Percentiles rank a stretch among this genome's conserved stretches.
phyloP scores from a whole-genome alignment of 2,888 invertebrate genomes.

The Erebia aethiops region DNA sequence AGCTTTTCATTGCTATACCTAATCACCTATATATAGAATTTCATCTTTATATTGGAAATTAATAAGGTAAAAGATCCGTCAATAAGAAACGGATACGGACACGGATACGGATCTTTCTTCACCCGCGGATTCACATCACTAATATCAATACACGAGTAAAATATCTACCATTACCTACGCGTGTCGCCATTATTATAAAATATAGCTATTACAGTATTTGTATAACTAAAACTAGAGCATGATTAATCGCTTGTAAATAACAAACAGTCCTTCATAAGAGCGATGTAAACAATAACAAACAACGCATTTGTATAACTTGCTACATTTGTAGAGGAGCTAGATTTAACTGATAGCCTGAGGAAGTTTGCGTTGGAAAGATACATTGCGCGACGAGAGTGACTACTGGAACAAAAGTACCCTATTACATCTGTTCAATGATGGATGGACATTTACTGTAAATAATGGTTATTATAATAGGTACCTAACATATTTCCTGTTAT shows the following conservation, averaged over 20 bases:
- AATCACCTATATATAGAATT: no score
- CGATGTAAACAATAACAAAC: constrained; percentile 17
- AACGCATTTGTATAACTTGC: not conserved
- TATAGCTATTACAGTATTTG: not conserved
- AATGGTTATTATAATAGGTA: not conserved
- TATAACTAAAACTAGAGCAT: not conserved
- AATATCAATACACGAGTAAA: not conserved
- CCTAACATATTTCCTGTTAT: not conserved
- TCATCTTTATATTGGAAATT: no score
- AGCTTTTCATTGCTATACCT: no score
- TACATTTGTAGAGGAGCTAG: no score
- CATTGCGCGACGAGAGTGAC: no score
- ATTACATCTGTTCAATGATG: not conserved
- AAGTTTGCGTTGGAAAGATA: no score
- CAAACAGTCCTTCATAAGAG: constrained; percentile 11
- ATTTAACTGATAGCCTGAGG: not conserved
- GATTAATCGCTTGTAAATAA: constrained; percentile 10
- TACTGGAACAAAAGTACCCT: no score
- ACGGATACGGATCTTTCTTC: no score
- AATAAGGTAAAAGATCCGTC: no score
- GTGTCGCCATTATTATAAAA: not conserved
- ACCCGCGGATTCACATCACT: no score
- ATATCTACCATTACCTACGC: not conserved
- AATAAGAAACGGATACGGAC: no score
- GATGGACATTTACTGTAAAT: not conserved